These are phyloP conservation scores for Drosophila rellima DNA, from an alignment of 2,888 invertebrate species.

Conservation along the genomic window DNA sequence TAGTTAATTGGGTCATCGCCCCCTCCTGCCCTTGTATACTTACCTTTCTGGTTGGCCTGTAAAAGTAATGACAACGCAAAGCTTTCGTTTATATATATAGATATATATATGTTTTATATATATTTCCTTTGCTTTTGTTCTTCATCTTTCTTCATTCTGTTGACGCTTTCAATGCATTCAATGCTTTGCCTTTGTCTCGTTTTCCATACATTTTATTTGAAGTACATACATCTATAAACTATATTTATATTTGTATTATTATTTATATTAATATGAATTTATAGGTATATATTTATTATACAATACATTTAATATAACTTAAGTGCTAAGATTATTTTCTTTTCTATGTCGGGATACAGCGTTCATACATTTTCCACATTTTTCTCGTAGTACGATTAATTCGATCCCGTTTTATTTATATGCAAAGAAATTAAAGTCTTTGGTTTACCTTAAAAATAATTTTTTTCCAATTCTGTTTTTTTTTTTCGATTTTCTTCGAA, in stretches of 20 bases:
- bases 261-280: slow-evolving; percentile 45
- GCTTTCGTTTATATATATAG: slow-evolving; percentile 55
- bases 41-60: slow-evolving; percentile 46
- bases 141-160: slow-evolving; percentile 63
- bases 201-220: slow-evolving; percentile 36
- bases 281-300: slow-evolving; percentile 59
- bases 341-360: slow-evolving; percentile 25
- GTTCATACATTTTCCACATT: slow-evolving; percentile 8
- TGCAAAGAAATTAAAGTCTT: slow-evolving; percentile 85
- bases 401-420: slow-evolving; percentile 53
- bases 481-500: slow-evolving; percentile 14
- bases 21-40: slow-evolving; percentile 31
- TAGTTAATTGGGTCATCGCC: slow-evolving; percentile 70
- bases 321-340: slow-evolving; percentile 56
- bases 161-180: slow-evolving; percentile 66
- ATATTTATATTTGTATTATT: slow-evolving; percentile 42
- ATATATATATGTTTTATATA: slow-evolving; percentile 58
- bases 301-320: slow-evolving; percentile 70
- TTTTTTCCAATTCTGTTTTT: slow-evolving; percentile 26
- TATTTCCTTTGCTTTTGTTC: slow-evolving; percentile 63
- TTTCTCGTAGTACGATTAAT: slow-evolving; percentile 15
- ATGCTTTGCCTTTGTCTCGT: slow-evolving; percentile 58
- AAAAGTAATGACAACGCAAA: slow-evolving; percentile 67
- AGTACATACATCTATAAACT: slow-evolving; percentile 70
- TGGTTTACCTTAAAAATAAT: slow-evolving; percentile 84